phyloP scores from a whole-genome alignment of 2,888 invertebrate species.

The Heteropelma amictum region DNA sequence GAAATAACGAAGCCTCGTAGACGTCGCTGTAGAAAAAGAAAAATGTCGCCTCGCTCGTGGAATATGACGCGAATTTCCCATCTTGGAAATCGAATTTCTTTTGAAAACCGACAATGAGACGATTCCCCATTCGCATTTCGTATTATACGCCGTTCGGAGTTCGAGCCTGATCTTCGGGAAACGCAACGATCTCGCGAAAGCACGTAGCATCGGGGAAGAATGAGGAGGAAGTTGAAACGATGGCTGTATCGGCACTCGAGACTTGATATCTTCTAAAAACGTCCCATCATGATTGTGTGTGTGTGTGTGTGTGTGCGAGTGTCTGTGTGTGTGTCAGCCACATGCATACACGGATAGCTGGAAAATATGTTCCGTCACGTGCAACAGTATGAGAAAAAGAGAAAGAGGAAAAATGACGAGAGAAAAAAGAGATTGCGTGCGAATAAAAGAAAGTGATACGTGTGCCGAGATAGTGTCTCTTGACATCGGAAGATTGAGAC shows the following conservation, averaged over 20 bases:
- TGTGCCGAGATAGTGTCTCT: conserved; percentile 47
- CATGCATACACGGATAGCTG: too few relatives aligned
- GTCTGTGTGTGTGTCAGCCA: too few relatives aligned
- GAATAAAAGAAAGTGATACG: conserved; percentile 57
- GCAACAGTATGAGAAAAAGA: not conserved
- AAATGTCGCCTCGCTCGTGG: not conserved
- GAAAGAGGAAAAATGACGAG: conserved; percentile 8
- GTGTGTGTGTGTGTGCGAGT: not conserved
- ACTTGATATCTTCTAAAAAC: not conserved
- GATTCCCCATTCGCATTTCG: conserved; percentile 30
- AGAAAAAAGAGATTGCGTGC: conserved; percentile 44
- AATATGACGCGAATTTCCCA: not conserved
- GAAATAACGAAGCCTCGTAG: not conserved
- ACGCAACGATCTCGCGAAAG: conserved; percentile 3
- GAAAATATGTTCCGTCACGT: not conserved
- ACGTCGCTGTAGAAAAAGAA: not conserved
- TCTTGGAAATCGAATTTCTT: not conserved
- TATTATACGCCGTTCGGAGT: not conserved
- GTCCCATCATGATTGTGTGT: not conserved
- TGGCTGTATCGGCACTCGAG: not conserved
- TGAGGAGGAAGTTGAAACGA: not conserved
- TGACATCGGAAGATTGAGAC: conserved; percentile 57
- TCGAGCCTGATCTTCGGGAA: not conserved
- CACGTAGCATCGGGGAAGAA: not conserved
- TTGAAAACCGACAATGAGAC: not conserved